A percentile compares a stretch with the other conserved stretches of the same genome.
Conservation (phyloP, 2,888 invertebrate genomes). For the Serripes groenlandicus region DNA sequence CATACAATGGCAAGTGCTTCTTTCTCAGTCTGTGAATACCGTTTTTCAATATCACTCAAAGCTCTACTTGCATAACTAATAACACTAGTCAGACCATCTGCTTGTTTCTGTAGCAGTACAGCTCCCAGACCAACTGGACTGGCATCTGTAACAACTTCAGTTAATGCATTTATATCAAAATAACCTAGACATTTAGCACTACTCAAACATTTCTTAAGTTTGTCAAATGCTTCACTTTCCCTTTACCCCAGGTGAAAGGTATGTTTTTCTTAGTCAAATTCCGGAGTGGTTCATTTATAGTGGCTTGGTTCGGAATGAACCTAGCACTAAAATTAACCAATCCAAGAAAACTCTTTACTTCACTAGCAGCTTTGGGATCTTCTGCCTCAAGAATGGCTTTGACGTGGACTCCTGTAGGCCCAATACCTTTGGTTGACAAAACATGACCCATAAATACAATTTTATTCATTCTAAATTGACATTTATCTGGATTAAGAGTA, state of each 20-base stretch:
- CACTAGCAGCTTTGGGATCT: conserved; percentile 37
- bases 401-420: conserved; percentile 42
- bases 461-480: conserved; percentile 62
- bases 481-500: conserved; percentile 64
- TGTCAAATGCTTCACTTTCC: background rate
- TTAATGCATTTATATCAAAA: conserved; percentile 53
- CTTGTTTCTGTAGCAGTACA: background rate
- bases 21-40: conserved; percentile 71
- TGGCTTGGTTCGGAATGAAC: conserved; percentile 58
- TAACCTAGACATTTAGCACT: conserved; percentile 38
- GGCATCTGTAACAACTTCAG: conserved; percentile 64
- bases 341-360: conserved; percentile 60
- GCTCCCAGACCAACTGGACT: conserved; percentile 59
- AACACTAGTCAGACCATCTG: conserved; percentile 18
- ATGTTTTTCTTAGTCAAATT: conserved; percentile 32
- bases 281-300: conserved; percentile 44
- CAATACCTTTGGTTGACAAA: conserved; percentile 48
- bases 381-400: conserved; percentile 49
- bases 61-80: conserved; percentile 63
- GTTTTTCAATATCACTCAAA: conserved; percentile 48
- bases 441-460: conserved; percentile 58
- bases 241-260: conserved; percentile 29
- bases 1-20: conserved; percentile 64
- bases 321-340: conserved; percentile 47
- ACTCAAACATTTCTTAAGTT: background rate